phyloP scores from a whole-genome alignment of 1,140 invertebrate species.

The Drosophila parvula region DNA sequence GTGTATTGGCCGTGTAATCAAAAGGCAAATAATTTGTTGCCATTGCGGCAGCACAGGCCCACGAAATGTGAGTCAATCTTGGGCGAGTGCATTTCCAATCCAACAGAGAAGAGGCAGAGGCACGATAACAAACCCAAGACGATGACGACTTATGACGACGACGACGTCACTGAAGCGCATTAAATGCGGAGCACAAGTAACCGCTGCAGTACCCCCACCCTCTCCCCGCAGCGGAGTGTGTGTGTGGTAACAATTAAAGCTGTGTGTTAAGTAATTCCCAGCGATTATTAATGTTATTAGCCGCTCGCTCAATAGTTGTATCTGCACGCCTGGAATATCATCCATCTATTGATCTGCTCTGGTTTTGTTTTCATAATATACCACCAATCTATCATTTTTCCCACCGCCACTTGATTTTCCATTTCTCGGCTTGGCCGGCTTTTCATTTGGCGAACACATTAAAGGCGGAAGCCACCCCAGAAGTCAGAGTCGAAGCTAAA shows the following conservation, averaged over 20 bases:
- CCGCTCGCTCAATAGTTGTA: conserved; percentile 45
- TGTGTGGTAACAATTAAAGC: conserved; percentile 74
- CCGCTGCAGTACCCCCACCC: not conserved
- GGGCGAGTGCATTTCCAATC: conserved; percentile 58
- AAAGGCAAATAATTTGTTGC: conserved; percentile 75
- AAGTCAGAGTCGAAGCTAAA: conserved; percentile 13
- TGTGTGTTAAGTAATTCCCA: conserved; percentile 72
- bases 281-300: conserved; percentile 59
- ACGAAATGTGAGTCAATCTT: conserved; percentile 62
- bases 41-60: conserved; percentile 60
- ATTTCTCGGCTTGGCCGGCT: conserved; percentile 12
- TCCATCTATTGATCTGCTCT: conserved; percentile 35
- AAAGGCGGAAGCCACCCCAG: conserved; percentile 33
- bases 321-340: conserved; percentile 25
- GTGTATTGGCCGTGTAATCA: conserved; percentile 36
- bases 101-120: conserved; percentile 1
- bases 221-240: conserved; percentile 6
- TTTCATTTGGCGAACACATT: conserved; percentile 38
- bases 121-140: conserved; percentile 7
- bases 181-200: conserved; percentile 17
- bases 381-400: conserved; percentile 23
- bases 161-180: conserved; percentile 72
- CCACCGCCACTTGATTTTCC: conserved; percentile 35
- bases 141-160: not conserved
- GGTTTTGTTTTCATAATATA: conserved; percentile 6